A percentile compares a stretch with the other conserved stretches of the same genome.
phyloP scores from a whole-genome alignment of 2,797 vertebrate species.

The Amblyopsis hoosieri region DNA sequence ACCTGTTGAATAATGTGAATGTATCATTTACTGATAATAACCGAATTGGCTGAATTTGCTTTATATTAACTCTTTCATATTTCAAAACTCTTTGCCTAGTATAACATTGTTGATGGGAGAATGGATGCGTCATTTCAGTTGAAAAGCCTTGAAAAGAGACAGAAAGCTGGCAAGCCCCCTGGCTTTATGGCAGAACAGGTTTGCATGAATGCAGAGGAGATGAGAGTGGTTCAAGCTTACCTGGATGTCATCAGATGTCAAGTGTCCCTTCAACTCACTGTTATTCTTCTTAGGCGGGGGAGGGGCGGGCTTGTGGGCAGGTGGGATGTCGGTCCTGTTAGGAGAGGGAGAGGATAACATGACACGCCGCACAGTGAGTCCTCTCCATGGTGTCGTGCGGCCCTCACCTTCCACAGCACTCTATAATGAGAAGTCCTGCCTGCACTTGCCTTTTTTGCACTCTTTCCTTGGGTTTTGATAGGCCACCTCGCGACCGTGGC shows the following conservation, averaged over 20 bases:
- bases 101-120: not conserved
- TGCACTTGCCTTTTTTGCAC: slow-evolving; percentile 76
- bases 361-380: slow-evolving; percentile 65
- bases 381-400: slow-evolving; percentile 36
- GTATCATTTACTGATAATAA: not conserved
- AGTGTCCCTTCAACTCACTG: slow-evolving; percentile 83
- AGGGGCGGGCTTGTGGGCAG: slow-evolving; percentile 85
- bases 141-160: no score
- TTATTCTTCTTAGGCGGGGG: slow-evolving; percentile 84
- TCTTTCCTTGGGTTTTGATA: slow-evolving; percentile 75
- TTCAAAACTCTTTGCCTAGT: not conserved
- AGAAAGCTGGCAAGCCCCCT: not conserved
- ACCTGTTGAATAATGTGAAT: no score
- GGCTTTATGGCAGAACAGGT: not conserved
- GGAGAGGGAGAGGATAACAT: slow-evolving; percentile 70
- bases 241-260: slow-evolving; percentile 89
- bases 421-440: slow-evolving; percentile 77
- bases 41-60: not conserved
- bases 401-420: slow-evolving; percentile 69
- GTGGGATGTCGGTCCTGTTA: slow-evolving; percentile 85
- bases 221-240: slow-evolving; percentile 56
- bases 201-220: not conserved
- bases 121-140: not conserved
- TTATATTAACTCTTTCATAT: not conserved
- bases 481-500: slow-evolving; percentile 68